phyloP scores from a whole-genome alignment of 2,797 vertebrate genomes.

The Microctenopoma stevenorrisi region DNA sequence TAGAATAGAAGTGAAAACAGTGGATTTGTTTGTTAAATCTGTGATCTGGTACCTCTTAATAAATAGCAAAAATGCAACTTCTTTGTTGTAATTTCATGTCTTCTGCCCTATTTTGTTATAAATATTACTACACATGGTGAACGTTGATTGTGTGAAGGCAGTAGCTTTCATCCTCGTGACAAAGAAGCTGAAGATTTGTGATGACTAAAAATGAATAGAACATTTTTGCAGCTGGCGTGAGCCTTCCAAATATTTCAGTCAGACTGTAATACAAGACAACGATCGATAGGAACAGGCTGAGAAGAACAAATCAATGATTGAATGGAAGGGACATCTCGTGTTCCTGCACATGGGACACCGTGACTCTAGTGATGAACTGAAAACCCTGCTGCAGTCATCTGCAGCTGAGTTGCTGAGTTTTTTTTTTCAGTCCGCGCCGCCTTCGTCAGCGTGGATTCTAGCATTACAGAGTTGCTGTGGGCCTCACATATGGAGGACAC shows the following conservation, averaged over 20 bases:
- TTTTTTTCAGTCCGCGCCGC: conserved; percentile 32
- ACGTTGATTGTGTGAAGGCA: conserved; percentile 47
- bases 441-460: conserved; percentile 46
- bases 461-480: not conserved
- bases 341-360: conserved; percentile 53
- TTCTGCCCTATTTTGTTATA: conserved; percentile 66
- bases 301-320: conserved; percentile 60
- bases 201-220: conserved; percentile 41
- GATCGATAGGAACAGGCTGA: conserved; percentile 60
- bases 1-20: conserved; percentile 45
- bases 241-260: conserved; percentile 46
- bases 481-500: conserved; percentile 45
- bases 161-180: conserved; percentile 67
- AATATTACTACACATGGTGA: conserved; percentile 57
- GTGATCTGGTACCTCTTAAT: conserved; percentile 78
- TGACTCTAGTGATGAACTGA: conserved; percentile 22
- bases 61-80: conserved; percentile 71
- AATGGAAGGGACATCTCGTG: conserved; percentile 62
- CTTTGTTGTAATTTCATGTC: conserved; percentile 60
- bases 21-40: conserved; percentile 48
- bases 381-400: conserved; percentile 40
- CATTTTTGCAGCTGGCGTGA: conserved; percentile 38
- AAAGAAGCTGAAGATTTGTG: conserved; percentile 53
- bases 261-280: conserved; percentile 73
- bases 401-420: conserved; percentile 6